Evolutionary conservation across 2,888 invertebrate species (phyloP).

Genomic region (Nowickia ferox): DNA sequence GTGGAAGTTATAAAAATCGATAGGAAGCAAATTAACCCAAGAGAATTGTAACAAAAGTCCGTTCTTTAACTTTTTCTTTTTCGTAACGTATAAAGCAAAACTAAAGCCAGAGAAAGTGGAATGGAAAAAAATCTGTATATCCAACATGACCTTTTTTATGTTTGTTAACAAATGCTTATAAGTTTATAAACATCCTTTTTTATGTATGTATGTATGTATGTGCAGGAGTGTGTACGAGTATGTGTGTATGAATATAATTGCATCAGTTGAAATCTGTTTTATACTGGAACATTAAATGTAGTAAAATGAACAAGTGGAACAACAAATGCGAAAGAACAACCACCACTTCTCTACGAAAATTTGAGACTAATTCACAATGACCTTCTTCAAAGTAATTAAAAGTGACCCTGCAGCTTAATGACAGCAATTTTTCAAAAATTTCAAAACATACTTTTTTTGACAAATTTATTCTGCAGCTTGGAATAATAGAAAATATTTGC

Average conservation of each 20-base stretch:
- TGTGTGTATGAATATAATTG: slow-evolving; percentile 53
- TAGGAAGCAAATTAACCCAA: slow-evolving; percentile 61
- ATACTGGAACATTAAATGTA: slow-evolving; percentile 1
- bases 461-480: slow-evolving; percentile 44
- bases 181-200: slow-evolving; percentile 1
- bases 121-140: slow-evolving; percentile 3
- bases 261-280: slow-evolving; percentile 52
- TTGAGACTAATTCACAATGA: slow-evolving; percentile 75
- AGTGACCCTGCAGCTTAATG: slow-evolving; percentile 80
- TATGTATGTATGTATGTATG: background rate
- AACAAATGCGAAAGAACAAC: slow-evolving; percentile 23
- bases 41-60: slow-evolving; percentile 65
- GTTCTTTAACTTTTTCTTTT: slow-evolving; percentile 15
- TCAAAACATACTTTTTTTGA: slow-evolving; percentile 57
- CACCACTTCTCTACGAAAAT: slow-evolving; percentile 31
- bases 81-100: slow-evolving; percentile 17
- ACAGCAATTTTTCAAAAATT: slow-evolving; percentile 79
- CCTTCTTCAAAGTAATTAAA: slow-evolving; percentile 82
- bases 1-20: slow-evolving; percentile 61
- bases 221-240: background rate
- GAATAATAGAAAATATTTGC: background rate
- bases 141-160: slow-evolving; percentile 53
- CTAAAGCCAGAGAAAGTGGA: slow-evolving; percentile 24
- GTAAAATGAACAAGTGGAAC: slow-evolving; percentile 15
- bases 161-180: slow-evolving; percentile 53